phyloP scores from a whole-genome alignment of 1,140 invertebrate genomes.

The Argopecten irradians region DNA sequence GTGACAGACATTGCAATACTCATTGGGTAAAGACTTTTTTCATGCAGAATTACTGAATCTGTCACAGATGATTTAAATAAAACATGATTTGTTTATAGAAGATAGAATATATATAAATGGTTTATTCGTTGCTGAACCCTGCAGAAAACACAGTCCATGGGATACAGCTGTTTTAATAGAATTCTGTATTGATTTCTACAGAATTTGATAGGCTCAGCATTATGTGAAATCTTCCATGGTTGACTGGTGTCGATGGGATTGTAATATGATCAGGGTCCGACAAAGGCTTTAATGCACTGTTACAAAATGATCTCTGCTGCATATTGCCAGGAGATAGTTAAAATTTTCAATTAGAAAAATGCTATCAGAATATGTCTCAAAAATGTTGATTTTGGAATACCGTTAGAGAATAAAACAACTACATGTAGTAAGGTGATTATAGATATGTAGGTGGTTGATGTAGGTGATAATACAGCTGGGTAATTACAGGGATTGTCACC shows the following conservation, averaged over 20 bases:
- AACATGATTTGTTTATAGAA: too few species aligned
- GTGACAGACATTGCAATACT: too few species aligned
- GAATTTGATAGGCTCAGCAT: background rate
- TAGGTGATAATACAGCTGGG: background rate
- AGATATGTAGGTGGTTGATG: background rate
- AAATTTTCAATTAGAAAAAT: too few species aligned
- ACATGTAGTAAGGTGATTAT: background rate
- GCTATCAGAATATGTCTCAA: too few species aligned
- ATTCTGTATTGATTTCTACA: background rate
- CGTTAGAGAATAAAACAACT: background rate
- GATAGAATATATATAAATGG: background rate
- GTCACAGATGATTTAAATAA: too few species aligned
- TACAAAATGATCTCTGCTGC: background rate
- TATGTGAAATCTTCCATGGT: conserved; percentile 7
- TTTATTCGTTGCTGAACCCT: background rate
- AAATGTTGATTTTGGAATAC: background rate
- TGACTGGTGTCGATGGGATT: background rate
- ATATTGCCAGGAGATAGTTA: background rate
- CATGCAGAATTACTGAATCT: too few species aligned
- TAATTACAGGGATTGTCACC: background rate
- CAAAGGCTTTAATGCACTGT: background rate
- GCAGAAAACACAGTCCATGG: background rate
- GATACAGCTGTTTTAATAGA: background rate
- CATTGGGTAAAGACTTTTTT: too few species aligned
- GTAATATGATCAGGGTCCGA: background rate